phyloP scores from a whole-genome alignment of 23 tunicate genomes.

The Styela plicata region DNA sequence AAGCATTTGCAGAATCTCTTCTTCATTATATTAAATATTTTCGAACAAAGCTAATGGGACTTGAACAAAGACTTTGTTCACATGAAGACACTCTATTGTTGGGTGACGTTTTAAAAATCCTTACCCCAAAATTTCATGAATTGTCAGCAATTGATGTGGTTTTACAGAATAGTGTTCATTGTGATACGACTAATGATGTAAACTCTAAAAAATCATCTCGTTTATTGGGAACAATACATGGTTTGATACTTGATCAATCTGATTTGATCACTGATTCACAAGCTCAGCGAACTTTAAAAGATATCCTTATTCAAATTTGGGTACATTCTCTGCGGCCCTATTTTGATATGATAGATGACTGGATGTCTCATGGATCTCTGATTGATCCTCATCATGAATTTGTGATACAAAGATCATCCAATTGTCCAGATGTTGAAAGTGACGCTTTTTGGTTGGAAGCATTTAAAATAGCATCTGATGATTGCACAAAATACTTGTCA shows the following conservation, averaged over 20 bases:
- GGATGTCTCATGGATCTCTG: slow-evolving; percentile 56
- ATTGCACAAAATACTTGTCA: slow-evolving; percentile 25
- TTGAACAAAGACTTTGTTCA: slow-evolving; percentile 31
- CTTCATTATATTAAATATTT: slow-evolving; percentile 35
- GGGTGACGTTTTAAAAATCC: slow-evolving; percentile 23
- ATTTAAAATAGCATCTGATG: slow-evolving; percentile 9
- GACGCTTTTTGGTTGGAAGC: slow-evolving; percentile 57
- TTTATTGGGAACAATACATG: slow-evolving; percentile 33
- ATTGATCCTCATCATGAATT: slow-evolving; percentile 60
- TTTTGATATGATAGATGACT: slow-evolving; percentile 64
- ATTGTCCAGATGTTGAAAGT: slow-evolving; percentile 8
- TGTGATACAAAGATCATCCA: slow-evolving; percentile 15
- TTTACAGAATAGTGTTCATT: slow-evolving; percentile 31
- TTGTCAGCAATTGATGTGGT: slow-evolving; percentile 29
- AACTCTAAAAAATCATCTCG: slow-evolving; percentile 47
- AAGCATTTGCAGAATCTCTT: slow-evolving; percentile 71
- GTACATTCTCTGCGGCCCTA: slow-evolving; percentile 56
- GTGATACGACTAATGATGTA: slow-evolving; percentile 37
- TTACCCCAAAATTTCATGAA: slow-evolving; percentile 22
- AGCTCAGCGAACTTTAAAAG: not conserved
- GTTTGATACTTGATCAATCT: slow-evolving; percentile 35
- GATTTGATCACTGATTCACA: not conserved
- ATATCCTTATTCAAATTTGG: slow-evolving; percentile 66
- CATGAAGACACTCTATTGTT: slow-evolving; percentile 47
- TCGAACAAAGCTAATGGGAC: slow-evolving; percentile 15